Evolutionary conservation across 2,113 vertebrate genomes (phyloP), one percentile per base, ranked within the genome.

Genomic region (Chamaea fasciata): DNA sequence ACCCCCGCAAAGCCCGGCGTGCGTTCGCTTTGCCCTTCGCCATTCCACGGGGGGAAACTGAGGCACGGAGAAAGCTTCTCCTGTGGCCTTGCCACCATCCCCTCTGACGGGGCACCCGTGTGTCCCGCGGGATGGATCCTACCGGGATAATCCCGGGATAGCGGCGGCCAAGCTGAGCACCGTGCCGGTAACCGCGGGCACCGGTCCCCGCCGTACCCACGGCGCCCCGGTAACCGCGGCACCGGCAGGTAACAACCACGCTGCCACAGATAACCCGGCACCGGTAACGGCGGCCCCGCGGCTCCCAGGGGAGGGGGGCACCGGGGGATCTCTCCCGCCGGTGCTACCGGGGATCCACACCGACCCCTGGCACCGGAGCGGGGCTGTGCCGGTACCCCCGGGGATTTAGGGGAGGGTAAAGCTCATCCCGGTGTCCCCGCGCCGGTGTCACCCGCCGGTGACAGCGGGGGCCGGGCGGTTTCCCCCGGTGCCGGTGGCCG

Each of bases 1-100:
- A 2, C 3, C 30, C 50, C 60, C 9, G 0, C 11, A 18, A 10
- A 9, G 4, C 21, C 30, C 10, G 2, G 7, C 0, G 10, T 28
- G 44, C 6, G 31, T 3, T 67, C 86, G 35, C 24, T 41, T 27
- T 5, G 35, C 56, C 76, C 60, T 46, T 41, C 46, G 2, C 11
- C 0, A 3, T 8, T 5, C 15, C 44, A 4, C 5, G 1, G 20
- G 3, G 26, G 78, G 78, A 90, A 90, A 94, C 89, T 62, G 91
- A 82, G 86, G 44, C 44, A 44, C 17, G 44, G 44, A 7, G 44
- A 19, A 10, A 19, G 44, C 17, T 44, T 44, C 44, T 44, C 44
- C 44, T 19, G 44, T 18, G 44, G 44, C 44, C 44, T 44, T 18
- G 44, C 17, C 44, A 17, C 17, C 44, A 19, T 18, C 44, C 44